Percentiles rank a stretch among this genome's conserved stretches.
Evolutionary conservation across 2,888 invertebrate species (phyloP).

Genomic region (Eupithecia centaureata): DNA sequence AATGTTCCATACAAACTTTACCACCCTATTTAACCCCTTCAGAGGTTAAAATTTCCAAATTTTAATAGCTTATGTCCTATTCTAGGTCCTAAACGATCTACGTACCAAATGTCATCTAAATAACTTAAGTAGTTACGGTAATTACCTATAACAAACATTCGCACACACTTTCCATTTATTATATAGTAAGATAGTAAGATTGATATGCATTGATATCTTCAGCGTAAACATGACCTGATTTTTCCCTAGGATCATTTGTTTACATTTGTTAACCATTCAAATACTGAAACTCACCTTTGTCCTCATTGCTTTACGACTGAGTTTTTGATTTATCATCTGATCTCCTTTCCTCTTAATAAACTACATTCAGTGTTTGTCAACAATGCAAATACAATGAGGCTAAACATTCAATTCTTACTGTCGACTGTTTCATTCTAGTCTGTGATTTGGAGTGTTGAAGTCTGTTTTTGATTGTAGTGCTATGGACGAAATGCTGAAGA

Average conservation of each 20-base stretch:
- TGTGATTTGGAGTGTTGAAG: constrained; percentile 15
- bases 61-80: too few relatives aligned
- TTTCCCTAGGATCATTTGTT: not conserved
- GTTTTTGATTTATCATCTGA: not conserved
- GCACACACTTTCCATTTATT: too few relatives aligned
- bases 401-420: constrained; percentile 27
- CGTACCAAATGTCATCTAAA: too few relatives aligned
- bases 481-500: constrained; percentile 48
- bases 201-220: not conserved
- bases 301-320: not conserved
- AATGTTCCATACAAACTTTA: too few relatives aligned
- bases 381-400: constrained; percentile 22
- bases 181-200: too few relatives aligned
- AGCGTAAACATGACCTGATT: not conserved
- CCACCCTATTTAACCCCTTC: too few relatives aligned
- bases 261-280: not conserved
- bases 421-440: constrained; percentile 21
- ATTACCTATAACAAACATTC: too few relatives aligned
- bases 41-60: too few relatives aligned
- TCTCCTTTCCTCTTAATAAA: constrained; percentile 9
- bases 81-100: too few relatives aligned
- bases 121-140: too few relatives aligned
- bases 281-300: not conserved
- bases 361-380: constrained; percentile 27
- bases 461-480: constrained; percentile 28